Percentiles rank a stretch among this genome's conserved stretches.
Conservation (phyloP, 2,113 vertebrate species). For the Hyla sarda region DNA sequence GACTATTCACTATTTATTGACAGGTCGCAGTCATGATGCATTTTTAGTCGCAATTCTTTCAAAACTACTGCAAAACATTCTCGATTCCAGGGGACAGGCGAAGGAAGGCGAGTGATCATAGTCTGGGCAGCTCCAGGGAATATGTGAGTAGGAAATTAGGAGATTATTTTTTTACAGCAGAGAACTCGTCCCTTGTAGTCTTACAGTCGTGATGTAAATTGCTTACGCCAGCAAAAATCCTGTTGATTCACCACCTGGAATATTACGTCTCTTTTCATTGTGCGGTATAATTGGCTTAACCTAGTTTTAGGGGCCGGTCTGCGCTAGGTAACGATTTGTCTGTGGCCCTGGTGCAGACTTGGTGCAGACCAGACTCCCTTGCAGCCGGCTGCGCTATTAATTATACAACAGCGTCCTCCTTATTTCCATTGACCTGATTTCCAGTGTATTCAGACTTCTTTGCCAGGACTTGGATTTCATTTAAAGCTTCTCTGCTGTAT, state of each 20-base stretch:
- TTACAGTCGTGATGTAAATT: neutral
- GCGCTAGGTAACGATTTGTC: slow-evolving; percentile 7
- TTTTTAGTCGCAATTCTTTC: too few relatives aligned
- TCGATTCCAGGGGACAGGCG: neutral
- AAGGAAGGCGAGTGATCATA: neutral
- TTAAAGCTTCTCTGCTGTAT: neutral
- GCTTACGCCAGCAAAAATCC: neutral
- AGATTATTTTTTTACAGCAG: neutral
- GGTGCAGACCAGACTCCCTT: neutral
- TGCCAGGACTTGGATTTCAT: neutral
- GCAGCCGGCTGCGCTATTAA: slow-evolving; percentile 2
- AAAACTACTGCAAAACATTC: too few relatives aligned
- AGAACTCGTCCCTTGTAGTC: neutral
- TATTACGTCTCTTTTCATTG: too few relatives aligned
- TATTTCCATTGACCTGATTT: slow-evolving; percentile 31
- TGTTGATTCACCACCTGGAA: neutral
- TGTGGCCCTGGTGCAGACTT: neutral
- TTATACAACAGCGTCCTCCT: slow-evolving; percentile 37
- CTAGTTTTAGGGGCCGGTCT: neutral
- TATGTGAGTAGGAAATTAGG: neutral
- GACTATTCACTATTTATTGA: too few relatives aligned
- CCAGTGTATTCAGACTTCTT: neutral
- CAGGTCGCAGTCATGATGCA: too few relatives aligned
- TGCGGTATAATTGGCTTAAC: slow-evolving; percentile 16
- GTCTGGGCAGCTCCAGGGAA: neutral